Evolutionary conservation across 2,113 vertebrate genomes (phyloP).

Genomic region (Siphamia tubifer): DNA sequence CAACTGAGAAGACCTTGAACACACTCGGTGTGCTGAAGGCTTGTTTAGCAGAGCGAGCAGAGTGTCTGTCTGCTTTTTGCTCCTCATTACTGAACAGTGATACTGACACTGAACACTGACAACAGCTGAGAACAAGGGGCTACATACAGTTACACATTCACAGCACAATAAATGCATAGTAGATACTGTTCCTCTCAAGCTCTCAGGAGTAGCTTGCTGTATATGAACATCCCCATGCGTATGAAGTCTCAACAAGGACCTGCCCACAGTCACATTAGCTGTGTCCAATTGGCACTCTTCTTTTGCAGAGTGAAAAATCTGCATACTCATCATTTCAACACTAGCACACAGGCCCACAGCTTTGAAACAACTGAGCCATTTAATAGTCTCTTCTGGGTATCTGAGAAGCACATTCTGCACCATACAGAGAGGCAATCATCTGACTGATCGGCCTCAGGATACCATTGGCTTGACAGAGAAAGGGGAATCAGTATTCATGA

Average conservation of each 20-base stretch:
- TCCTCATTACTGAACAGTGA: slow-evolving; percentile 49
- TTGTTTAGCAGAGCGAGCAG: slow-evolving; percentile 39
- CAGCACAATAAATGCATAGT: background rate
- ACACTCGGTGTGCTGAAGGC: slow-evolving; percentile 37
- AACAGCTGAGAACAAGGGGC: slow-evolving; percentile 15
- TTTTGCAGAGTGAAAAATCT: slow-evolving; percentile 16
- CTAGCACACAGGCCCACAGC: slow-evolving; percentile 18
- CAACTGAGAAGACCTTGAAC: slow-evolving; percentile 27
- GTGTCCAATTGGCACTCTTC: slow-evolving; percentile 12
- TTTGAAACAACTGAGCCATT: slow-evolving; percentile 61
- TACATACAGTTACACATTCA: background rate
- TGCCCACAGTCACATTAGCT: slow-evolving; percentile 17
- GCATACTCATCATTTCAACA: slow-evolving; percentile 53
- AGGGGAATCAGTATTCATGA: slow-evolving; percentile 47
- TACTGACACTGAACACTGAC: slow-evolving; percentile 26
- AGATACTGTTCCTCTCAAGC: background rate
- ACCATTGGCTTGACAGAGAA: slow-evolving; percentile 24
- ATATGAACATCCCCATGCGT: slow-evolving; percentile 5
- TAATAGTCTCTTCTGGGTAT: slow-evolving; percentile 69
- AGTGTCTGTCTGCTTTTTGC: slow-evolving; percentile 35
- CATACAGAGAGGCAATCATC: slow-evolving; percentile 63
- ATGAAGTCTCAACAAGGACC: slow-evolving; percentile 7
- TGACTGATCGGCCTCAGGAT: slow-evolving; percentile 58
- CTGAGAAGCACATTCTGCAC: slow-evolving; percentile 28
- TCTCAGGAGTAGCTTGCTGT: slow-evolving; percentile 2